These are phyloP conservation scores for Microtus montanus DNA, from an alignment of 2,113 vertebrate species.

Conservation along the genomic window DNA sequence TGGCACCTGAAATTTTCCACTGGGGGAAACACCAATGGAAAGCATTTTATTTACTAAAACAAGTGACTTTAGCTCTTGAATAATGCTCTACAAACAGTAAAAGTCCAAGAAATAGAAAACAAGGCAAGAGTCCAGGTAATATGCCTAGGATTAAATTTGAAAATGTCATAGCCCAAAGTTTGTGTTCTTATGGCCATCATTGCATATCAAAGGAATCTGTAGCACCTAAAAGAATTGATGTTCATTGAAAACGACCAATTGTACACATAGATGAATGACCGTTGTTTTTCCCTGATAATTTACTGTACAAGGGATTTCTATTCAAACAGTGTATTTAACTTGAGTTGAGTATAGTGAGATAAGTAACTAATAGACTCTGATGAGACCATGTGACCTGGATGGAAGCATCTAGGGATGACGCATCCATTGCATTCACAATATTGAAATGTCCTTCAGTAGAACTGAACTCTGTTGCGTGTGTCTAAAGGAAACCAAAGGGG, in stretches of 20 bases:
- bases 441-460: neutral
- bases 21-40: neutral
- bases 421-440: neutral
- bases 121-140: neutral
- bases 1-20: neutral
- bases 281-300: neutral
- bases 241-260: neutral
- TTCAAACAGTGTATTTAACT: neutral
- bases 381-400: neutral
- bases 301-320: neutral
- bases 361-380: neutral
- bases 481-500: neutral
- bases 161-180: neutral
- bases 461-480: neutral
- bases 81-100: neutral
- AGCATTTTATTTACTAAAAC: neutral
- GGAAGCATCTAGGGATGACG: neutral
- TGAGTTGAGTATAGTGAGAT: constrained; percentile 5
- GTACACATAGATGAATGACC: neutral
- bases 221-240: neutral
- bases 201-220: neutral
- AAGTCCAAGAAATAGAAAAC: neutral
- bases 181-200: neutral
- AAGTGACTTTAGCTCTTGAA: constrained; percentile 6
- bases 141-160: neutral